Evolutionary conservation across 2,113 vertebrate species (phyloP), one percentile per base, ranked within the genome.

Genomic region (Hypanus sabinus): DNA sequence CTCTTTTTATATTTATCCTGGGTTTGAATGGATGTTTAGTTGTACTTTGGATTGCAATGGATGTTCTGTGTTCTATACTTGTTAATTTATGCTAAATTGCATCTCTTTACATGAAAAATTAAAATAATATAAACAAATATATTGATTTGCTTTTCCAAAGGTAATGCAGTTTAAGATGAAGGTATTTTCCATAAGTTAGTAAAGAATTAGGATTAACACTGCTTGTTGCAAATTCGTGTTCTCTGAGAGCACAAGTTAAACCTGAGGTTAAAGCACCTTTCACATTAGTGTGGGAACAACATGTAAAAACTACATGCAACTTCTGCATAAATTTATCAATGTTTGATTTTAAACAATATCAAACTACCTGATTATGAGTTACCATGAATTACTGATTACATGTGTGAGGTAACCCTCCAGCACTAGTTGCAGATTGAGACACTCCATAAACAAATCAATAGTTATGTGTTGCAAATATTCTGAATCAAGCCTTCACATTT

Each of bases 331-430:
- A 65, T 14, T 20, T 90, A 33, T 65, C 60, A 88, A 65, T 33
- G 30, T 30, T n/a, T 68, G 33, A 65, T 10, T 33, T 65, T 11
- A 65, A 68, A 90, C 57, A 88, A 65, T 65, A 33, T 73, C 60
- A 33, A 88, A 88, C 57, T 88, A 30, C 62, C n/a, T 33, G 30
- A 88, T 88, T 88, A 73, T 73, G 38, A 75, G 24, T 73, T 93
- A 93, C 70, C 71, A 65, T 46, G 70, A 71, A 92, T 46, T 33
- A 71, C 36, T 22, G 36, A 92, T 68, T 71, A 46, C 36, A 38
- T 46, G 20, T 38, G 68, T 70, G 36, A 93, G 73, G 24, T 75
- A 93, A 30, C 91, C 91, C 24, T 73, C 68, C 91, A 71, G 33
- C 38, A 75, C 24, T 75, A 27, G 60, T 7, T 93, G 70, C 70